Conservation (phyloP, 2,113 vertebrate genomes). For the Scopus umbretta region DNA sequence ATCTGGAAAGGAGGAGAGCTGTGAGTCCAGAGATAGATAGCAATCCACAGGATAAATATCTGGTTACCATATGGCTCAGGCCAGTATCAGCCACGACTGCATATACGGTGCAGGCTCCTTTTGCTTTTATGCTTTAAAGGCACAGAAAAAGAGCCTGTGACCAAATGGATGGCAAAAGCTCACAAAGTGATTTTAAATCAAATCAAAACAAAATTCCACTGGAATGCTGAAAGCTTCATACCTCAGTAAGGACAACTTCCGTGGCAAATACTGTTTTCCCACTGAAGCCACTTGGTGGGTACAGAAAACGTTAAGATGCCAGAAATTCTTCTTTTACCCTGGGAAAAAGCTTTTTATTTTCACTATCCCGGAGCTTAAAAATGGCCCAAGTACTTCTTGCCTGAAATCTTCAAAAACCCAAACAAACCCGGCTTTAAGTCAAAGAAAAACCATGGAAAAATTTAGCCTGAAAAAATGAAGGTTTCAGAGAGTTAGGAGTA, state of each 20-base stretch:
- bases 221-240: slow-evolving; percentile 13
- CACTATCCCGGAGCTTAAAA: background rate
- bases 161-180: background rate
- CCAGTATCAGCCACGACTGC: background rate
- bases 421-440: background rate
- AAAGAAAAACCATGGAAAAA: background rate
- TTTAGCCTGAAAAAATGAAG: background rate
- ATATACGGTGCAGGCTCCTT: background rate
- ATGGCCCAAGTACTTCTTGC: background rate
- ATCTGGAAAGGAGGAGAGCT: background rate
- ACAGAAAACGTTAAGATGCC: slow-evolving; percentile 29
- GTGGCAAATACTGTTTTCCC: background rate
- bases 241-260: slow-evolving; percentile 10
- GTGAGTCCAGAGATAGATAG: background rate
- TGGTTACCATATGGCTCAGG: background rate
- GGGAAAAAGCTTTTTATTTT: slow-evolving; percentile 44
- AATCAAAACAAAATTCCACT: slow-evolving; percentile 33
- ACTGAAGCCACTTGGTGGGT: background rate
- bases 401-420: background rate
- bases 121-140: background rate
- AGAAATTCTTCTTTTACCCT: slow-evolving; percentile 43
- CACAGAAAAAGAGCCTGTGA: background rate
- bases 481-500: background rate
- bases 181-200: background rate
- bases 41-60: background rate